These are phyloP conservation scores for Chrysolina haemoptera DNA, from an alignment of 2,888 invertebrate genomes.

Conservation along the genomic window DNA sequence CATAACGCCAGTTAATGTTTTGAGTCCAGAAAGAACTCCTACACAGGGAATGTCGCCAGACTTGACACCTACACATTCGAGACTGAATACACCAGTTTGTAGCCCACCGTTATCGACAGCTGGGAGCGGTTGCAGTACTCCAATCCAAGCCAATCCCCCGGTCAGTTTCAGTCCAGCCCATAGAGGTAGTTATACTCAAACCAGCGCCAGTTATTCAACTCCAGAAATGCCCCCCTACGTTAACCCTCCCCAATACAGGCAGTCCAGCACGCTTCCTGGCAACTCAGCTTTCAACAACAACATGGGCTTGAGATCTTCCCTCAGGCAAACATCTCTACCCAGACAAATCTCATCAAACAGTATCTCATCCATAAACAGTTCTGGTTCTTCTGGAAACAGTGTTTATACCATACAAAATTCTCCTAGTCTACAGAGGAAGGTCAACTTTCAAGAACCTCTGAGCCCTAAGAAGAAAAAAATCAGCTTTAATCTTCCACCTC, in stretches of 20 bases:
- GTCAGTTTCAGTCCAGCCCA: constrained; percentile 63
- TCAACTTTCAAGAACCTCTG: constrained; percentile 77
- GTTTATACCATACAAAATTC: constrained; percentile 73
- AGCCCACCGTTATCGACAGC: constrained; percentile 64
- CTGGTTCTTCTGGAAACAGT: constrained; percentile 66
- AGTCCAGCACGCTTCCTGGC: constrained; percentile 64
- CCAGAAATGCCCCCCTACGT: constrained; percentile 67
- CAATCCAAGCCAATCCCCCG: constrained; percentile 64
- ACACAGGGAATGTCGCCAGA: constrained; percentile 65
- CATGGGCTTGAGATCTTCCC: constrained; percentile 64
- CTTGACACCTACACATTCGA: constrained; percentile 69
- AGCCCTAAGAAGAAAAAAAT: constrained; percentile 77
- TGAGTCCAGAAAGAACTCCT: constrained; percentile 67
- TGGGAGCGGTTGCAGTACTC: constrained; percentile 66
- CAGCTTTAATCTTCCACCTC: constrained; percentile 74
- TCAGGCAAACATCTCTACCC: constrained; percentile 69
- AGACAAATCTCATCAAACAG: constrained; percentile 75
- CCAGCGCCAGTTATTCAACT: constrained; percentile 48
- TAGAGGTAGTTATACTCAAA: constrained; percentile 49
- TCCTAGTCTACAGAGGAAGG: constrained; percentile 73
- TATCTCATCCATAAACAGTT: constrained; percentile 71
- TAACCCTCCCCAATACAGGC: constrained; percentile 64
- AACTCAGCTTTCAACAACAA: constrained; percentile 59
- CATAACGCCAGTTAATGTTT: constrained; percentile 68
- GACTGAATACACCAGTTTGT: constrained; percentile 62